Evolutionary conservation across 1,140 invertebrate genomes (phyloP), one percentile per base, ranked within the genome.

Genomic region (Dendrolimus kikuchii): DNA sequence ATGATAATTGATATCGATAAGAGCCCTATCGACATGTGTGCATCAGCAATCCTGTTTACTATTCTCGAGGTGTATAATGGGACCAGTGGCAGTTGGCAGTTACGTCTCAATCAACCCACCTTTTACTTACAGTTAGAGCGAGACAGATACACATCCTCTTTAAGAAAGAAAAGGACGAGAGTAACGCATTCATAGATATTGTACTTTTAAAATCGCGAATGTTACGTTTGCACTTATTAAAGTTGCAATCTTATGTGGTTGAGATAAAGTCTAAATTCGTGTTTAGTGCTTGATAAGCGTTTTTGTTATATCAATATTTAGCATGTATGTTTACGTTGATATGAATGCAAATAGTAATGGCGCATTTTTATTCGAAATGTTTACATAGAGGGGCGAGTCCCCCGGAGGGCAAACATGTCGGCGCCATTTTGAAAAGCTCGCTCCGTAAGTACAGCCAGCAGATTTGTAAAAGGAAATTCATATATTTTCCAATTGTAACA

Each of bases 301-400:
- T 62, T 57, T 77, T 80, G 58, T 53, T 60, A 49, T 66, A 65
- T 60, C 70, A 81, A 78, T 77, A 78, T 82, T 83, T 80, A 77
- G 79, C 82, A 84, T 84, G 81, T 86, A 86, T 86, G 82, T 83
- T 84, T 86, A 80, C 81, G 81, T 81, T 84, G 81, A 82, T 84
- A 84, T 86, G 80, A 86, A 84, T 86, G 81, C 79, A 86, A 86
- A 84, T 86, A 86, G 82, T 82, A 81, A 86, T 84, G 82, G 82
- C 81, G 82, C 72, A 81, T 86, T 86, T 86, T 86, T 86, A 86
- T 86, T 78, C 64, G 59, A 60, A 77, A 79, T 84, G 81, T 86
- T 86, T 86, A 86, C 73, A 81, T 86, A 86, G 77, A 81, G 77
- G 81, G 66, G 62, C 48, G 66, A 62, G 60, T 60, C 55, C 53